Base-by-base conservation (phyloP, 2,797 vertebrate species). In the Danio tinwini region DNA sequence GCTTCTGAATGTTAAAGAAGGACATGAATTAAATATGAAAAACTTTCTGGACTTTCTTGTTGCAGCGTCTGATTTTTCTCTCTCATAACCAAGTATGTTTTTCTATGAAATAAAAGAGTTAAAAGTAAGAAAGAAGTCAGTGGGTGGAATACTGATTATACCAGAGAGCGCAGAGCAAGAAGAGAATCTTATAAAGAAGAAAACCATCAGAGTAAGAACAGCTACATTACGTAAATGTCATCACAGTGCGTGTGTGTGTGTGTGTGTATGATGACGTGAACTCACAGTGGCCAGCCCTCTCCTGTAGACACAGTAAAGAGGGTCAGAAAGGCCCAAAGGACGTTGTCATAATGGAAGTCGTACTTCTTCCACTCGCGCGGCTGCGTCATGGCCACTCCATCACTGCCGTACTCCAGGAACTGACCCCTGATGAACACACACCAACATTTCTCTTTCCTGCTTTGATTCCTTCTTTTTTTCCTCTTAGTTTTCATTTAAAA, bases 241-340 rank as follows among this genome's bases (percentile, higher is more conserved):
- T 17, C 6, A 17, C 53, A 1, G 8, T 44, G 19, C 40, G 16
- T 21, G 7, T 62, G 55, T 5, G 75, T 55, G 50, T 37, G 17
- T 64, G 17, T 63, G 39, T 59, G 13, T 68, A 1, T 3, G 29
- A 29, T 29, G 5, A 44, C 55, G 12, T 16, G 49, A 7, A 96
- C 98, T 97, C 90, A 99, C 98, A 94, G 89, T 16, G 98, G 98
- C 98, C 98, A 99, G 16, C 98, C 98, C 85, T 99, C 98, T n/a
- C 98, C 98, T 0, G 98, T 99, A 82, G 98, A 99, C 80, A 99
- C 98, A 0, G 97, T 99, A 92, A 99, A 99, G 37, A 99, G 94
- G 0, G 98, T 99, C 47, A 99, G 92, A 88, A 99, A 95, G 49
- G 98, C 98, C 98, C 97, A 99, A 49, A 99, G 94, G 58, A 99